phyloP scores from a whole-genome alignment of 2,888 invertebrate species.

The Drosophila pegasa region DNA sequence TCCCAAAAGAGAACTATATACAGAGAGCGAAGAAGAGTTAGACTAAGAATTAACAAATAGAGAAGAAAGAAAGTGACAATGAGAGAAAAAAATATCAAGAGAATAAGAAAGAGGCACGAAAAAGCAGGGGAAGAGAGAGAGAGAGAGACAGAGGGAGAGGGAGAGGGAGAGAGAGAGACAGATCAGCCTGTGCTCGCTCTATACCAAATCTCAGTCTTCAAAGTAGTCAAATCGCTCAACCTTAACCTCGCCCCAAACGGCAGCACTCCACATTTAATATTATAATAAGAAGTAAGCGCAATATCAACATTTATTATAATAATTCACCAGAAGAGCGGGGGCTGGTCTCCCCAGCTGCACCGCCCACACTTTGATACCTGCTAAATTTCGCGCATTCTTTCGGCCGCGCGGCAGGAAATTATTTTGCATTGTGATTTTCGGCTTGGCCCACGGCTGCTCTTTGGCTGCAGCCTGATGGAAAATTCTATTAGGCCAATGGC shows the following conservation, averaged over 20 bases:
- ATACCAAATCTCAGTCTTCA: neutral
- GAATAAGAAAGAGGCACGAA: neutral
- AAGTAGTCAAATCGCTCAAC: neutral
- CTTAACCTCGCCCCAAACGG: neutral
- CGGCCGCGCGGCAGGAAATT: conserved; percentile 1
- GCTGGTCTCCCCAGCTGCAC: neutral
- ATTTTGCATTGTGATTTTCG: conserved; percentile 9
- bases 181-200: neutral
- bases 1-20: no score
- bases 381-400: conserved; percentile 9
- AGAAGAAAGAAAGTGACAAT: neutral
- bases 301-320: neutral
- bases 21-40: no score
- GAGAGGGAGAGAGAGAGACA: neutral
- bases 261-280: neutral
- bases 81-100: neutral
- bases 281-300: neutral
- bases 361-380: neutral
- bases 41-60: no score
- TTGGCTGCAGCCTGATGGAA: conserved; percentile 42
- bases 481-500: conserved; percentile 58
- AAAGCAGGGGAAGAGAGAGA: neutral
- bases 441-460: neutral
- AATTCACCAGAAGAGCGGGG: neutral
- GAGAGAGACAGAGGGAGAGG: neutral